Percentiles rank a stretch among this genome's conserved stretches.
These are phyloP conservation scores for Tachina lurida DNA, from an alignment of 2,888 invertebrate genomes.

Conservation along the genomic window DNA sequence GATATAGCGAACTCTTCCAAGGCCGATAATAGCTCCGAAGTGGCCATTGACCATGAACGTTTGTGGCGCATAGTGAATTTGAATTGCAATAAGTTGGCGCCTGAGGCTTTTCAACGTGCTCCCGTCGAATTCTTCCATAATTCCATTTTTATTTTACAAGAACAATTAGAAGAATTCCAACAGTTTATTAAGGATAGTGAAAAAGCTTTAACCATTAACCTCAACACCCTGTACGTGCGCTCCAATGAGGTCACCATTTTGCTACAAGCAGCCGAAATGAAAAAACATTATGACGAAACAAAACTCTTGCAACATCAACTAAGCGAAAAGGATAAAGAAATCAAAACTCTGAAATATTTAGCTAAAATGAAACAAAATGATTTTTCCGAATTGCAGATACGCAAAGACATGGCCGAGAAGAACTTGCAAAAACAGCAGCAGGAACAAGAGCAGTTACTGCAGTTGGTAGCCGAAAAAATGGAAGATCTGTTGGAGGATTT, in stretches of 20 bases:
- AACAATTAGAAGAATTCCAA: slow-evolving; percentile 85
- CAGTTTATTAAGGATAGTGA: slow-evolving; percentile 91
- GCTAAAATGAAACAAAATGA: slow-evolving; percentile 97
- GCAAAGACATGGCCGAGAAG: slow-evolving; percentile 96
- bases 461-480: slow-evolving; percentile 80
- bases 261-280: slow-evolving; percentile 92
- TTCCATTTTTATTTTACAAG: slow-evolving; percentile 83
- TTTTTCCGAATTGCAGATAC: slow-evolving; percentile 93
- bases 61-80: slow-evolving; percentile 88
- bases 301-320: slow-evolving; percentile 92
- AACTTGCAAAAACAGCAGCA: slow-evolving; percentile 87
- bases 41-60: slow-evolving; percentile 85
- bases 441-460: slow-evolving; percentile 74
- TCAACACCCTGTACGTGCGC: slow-evolving; percentile 83
- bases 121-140: slow-evolving; percentile 83
- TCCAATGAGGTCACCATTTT: slow-evolving; percentile 88
- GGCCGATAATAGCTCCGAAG: slow-evolving; percentile 83
- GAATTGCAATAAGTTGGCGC: slow-evolving; percentile 77
- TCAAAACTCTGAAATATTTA: slow-evolving; percentile 92
- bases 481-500: slow-evolving; percentile 90
- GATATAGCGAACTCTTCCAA: slow-evolving; percentile 83
- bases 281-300: slow-evolving; percentile 96
- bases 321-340: slow-evolving; percentile 95
- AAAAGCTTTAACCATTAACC: slow-evolving; percentile 86
- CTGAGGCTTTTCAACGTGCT: slow-evolving; percentile 85